A percentile compares a stretch with the other conserved stretches of the same genome.
Conservation (phyloP, 2,113 vertebrate genomes). For the Isurus oxyrinchus region DNA sequence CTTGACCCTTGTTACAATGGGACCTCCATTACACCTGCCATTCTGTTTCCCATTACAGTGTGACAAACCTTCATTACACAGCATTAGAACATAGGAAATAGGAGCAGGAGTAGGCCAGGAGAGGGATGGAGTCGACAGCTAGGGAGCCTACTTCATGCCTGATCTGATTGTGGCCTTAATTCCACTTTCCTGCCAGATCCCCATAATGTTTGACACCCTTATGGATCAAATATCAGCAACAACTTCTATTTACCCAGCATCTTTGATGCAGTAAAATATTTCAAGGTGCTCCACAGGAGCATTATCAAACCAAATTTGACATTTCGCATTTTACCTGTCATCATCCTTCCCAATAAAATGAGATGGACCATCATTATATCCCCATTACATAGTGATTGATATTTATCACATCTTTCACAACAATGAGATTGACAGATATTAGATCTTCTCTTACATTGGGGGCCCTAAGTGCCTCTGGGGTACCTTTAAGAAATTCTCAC, state of each 20-base stretch:
- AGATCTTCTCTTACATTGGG: not conserved
- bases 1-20: not conserved
- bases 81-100: too few relatives aligned
- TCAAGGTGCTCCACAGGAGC: too few relatives aligned
- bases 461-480: not conserved
- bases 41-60: not conserved
- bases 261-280: too few relatives aligned
- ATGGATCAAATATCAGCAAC: too few relatives aligned
- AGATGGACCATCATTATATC: not conserved
- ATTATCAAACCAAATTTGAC: too few relatives aligned
- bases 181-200: too few relatives aligned
- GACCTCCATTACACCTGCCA: not conserved
- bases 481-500: not conserved
- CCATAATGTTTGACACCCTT: too few relatives aligned
- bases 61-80: not conserved
- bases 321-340: not conserved
- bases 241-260: too few relatives aligned
- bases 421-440: not conserved
- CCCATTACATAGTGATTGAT: not conserved
- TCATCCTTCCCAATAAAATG: not conserved
- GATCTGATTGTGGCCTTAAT: too few relatives aligned
- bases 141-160: too few relatives aligned
- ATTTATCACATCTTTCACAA: not conserved
- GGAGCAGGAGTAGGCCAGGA: too few relatives aligned
- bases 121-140: too few relatives aligned